Evolutionary conservation across 2,888 invertebrate species (phyloP), one percentile per base, ranked within the genome.

Genomic region (Cephus pygmeus): DNA sequence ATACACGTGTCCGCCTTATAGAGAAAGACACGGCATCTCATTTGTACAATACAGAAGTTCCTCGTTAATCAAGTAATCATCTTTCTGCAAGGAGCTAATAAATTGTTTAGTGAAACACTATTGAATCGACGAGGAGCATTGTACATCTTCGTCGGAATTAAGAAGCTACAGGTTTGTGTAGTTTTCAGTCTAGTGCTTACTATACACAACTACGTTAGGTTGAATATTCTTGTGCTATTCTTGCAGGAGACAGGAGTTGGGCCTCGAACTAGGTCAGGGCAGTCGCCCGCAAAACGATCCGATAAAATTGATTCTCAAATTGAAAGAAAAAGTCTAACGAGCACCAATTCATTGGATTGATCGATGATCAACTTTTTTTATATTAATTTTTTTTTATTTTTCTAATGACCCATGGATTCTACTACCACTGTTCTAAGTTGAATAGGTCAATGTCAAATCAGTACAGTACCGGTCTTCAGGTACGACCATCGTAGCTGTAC

Each of bases 211-310:
- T 56, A 56, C 56, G 56, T 56, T 56, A 56, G 56, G 56, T 56
- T 56, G 56, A 56, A 56, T 56, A 23, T 56, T 56, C 56, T 34
- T 30, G 11, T 74, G n/a, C 74, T 71, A 34, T 35, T 74, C 74
- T 34, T 34, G 79, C 83, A 79, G 85, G 87, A 87, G 87, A 86
- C 86, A 84, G 87, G 87, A 88, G 84, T 80, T 82, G 84, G 81
- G 81, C 82, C 81, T 79, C 84, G 84, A 89, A 87, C 88, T 90
- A 84, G 89, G 89, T 90, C 89, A 90, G 88, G 89, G 89, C 86
- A 90, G 88, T 56, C 56, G 56, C 88, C 87, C 87, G 86, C 89
- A 86, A 87, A 89, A 89, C 86, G 87, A 84, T 85, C 83, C 83
- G 85, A 87, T 89, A 87, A 87, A 87, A 88, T 89, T 89, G 89